Conservation (phyloP, 2,113 vertebrate genomes). For the Corvus hawaiiensis region DNA sequence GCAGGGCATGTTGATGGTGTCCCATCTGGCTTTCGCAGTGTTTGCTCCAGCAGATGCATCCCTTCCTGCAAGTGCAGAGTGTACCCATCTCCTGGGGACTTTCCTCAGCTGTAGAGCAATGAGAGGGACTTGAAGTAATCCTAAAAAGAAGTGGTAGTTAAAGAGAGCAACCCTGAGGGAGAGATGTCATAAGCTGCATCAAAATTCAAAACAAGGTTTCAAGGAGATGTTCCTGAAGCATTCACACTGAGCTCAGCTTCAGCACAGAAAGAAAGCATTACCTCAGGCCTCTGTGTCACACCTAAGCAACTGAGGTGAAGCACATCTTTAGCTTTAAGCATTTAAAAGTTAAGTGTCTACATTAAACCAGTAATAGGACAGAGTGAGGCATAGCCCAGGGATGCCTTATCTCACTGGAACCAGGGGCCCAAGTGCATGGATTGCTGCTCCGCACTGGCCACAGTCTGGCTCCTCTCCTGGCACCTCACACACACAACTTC, state of each 20-base stretch:
- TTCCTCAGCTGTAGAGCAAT: background rate
- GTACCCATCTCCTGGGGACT: background rate
- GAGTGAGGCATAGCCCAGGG: background rate
- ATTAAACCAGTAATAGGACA: background rate
- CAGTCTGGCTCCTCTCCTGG: background rate
- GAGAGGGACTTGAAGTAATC: background rate
- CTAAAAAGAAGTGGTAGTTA: background rate
- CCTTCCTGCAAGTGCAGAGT: background rate
- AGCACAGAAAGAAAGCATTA: background rate
- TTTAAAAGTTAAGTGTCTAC: background rate
- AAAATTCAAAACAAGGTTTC: background rate
- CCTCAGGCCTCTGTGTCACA: background rate
- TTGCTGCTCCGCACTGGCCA: background rate
- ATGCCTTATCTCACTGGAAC: background rate
- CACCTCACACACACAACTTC: background rate
- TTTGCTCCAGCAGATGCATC: background rate
- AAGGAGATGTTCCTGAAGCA: background rate
- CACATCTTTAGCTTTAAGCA: background rate
- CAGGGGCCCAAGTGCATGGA: background rate
- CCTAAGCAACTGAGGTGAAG: background rate
- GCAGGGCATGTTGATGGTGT: too few species aligned
- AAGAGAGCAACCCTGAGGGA: background rate
- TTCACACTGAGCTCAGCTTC: background rate
- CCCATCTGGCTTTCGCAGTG: background rate
- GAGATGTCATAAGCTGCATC: background rate